Evolutionary conservation across 2,113 vertebrate genomes (phyloP).

Genomic region (Pyxicephalus adspersus): DNA sequence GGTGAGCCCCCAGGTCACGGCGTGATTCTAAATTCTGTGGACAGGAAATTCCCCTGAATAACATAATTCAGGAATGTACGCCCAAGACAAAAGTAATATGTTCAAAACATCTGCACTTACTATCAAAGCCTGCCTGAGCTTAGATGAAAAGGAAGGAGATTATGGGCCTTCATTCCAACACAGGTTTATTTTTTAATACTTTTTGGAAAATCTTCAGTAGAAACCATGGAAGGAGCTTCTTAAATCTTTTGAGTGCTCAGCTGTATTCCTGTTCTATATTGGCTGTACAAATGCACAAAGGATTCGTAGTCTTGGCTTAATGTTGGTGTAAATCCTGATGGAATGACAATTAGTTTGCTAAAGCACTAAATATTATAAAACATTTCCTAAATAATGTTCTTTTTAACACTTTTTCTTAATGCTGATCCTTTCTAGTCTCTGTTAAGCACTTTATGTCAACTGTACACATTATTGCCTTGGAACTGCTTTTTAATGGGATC

Average conservation of each 20-base stretch:
- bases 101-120: conserved; percentile 32
- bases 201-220: background rate
- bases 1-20: conserved; percentile 16
- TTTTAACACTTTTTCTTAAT: too few relatives aligned
- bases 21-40: conserved; percentile 23
- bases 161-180: conserved; percentile 7
- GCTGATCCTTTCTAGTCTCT: too few relatives aligned
- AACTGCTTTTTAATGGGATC: too few relatives aligned
- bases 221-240: background rate
- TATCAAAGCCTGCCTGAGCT: conserved; percentile 24
- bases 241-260: background rate
- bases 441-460: too few relatives aligned
- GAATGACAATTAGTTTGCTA: too few relatives aligned
- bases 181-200: conserved; percentile 1
- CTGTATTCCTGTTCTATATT: too few relatives aligned
- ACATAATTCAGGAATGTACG: conserved; percentile 46
- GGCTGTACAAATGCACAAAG: too few relatives aligned
- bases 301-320: too few relatives aligned
- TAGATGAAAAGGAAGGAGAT: conserved; percentile 33
- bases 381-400: too few relatives aligned
- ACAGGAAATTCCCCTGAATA: conserved; percentile 44
- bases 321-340: too few relatives aligned
- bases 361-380: too few relatives aligned
- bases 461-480: too few relatives aligned
- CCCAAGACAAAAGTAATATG: conserved; percentile 43